phyloP scores from a whole-genome alignment of 1,140 invertebrate genomes.

The Apis laboriosa region DNA sequence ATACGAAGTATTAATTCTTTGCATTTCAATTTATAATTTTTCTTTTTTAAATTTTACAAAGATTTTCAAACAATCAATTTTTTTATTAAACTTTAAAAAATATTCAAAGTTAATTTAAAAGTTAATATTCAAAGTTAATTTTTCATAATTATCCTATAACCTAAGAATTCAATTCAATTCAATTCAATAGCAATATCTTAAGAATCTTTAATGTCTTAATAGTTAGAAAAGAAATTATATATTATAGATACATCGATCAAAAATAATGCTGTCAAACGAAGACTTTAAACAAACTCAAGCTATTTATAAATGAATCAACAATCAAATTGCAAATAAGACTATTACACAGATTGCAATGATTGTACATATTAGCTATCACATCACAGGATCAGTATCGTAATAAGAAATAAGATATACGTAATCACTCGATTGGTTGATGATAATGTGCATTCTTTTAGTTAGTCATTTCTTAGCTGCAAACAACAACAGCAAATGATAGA shows the following conservation, averaged over 20 bases:
- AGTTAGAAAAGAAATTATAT: too few species aligned
- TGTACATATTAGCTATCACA: slow-evolving; percentile 39
- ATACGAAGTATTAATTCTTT: background rate
- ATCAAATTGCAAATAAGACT: slow-evolving; percentile 1
- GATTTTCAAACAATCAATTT: too few species aligned
- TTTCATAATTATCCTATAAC: too few species aligned
- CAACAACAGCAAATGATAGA: background rate
- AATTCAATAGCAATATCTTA: background rate
- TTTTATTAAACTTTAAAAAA: too few species aligned
- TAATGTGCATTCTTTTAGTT: slow-evolving; percentile 54
- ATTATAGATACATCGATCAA: background rate
- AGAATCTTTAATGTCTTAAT: background rate
- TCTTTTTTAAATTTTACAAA: too few species aligned
- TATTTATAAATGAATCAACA: background rate
- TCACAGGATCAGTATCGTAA: background rate
- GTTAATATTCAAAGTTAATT: too few species aligned
- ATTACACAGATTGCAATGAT: slow-evolving; percentile 54
- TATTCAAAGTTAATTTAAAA: too few species aligned
- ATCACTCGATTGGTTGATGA: slow-evolving; percentile 46
- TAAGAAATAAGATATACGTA: background rate
- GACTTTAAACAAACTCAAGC: background rate
- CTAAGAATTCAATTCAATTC: too few species aligned
- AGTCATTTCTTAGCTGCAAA: slow-evolving; percentile 8
- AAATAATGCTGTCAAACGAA: background rate
- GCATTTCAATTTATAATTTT: background rate